These are phyloP conservation scores for Ganaspis brasiliensis DNA, from an alignment of 2,888 invertebrate species.

Conservation along the genomic window DNA sequence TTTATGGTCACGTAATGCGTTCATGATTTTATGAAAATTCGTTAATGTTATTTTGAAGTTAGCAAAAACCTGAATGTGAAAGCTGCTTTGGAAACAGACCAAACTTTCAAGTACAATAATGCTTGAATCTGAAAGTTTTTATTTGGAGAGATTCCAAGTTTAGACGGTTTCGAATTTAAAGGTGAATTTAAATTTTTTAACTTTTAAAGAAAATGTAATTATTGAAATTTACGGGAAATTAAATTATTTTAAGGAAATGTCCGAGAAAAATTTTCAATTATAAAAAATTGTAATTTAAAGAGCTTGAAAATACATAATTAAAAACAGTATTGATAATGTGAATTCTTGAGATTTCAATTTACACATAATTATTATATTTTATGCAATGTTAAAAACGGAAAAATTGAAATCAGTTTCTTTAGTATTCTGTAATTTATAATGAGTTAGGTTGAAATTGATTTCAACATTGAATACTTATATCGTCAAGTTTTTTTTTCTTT, in stretches of 20 bases:
- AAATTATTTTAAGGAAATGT: no score
- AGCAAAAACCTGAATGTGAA: conserved; percentile 2
- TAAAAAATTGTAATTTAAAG: no score
- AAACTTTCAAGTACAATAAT: conserved; percentile 12
- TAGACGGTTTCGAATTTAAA: not conserved
- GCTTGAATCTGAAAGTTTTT: not conserved
- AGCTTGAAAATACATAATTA: no score
- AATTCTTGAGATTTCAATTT: no score
- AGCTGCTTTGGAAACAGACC: conserved; percentile 12
- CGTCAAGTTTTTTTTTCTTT: not conserved
- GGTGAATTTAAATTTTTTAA: not conserved
- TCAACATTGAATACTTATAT: not conserved
- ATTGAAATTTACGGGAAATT: no score
- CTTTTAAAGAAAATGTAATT: no score
- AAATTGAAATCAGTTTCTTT: not conserved
- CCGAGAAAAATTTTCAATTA: no score
- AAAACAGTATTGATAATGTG: no score
- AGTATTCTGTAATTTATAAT: not conserved
- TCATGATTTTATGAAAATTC: not conserved
- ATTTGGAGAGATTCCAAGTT: not conserved
- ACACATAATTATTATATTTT: no score
- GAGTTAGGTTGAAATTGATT: not conserved
- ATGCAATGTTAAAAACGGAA: not conserved
- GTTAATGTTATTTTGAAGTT: not conserved
- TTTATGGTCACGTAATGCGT: not conserved